These are phyloP conservation scores for Daubentonia madagascariensis DNA, from an alignment of 2,113 vertebrate genomes.

Conservation along the genomic window DNA sequence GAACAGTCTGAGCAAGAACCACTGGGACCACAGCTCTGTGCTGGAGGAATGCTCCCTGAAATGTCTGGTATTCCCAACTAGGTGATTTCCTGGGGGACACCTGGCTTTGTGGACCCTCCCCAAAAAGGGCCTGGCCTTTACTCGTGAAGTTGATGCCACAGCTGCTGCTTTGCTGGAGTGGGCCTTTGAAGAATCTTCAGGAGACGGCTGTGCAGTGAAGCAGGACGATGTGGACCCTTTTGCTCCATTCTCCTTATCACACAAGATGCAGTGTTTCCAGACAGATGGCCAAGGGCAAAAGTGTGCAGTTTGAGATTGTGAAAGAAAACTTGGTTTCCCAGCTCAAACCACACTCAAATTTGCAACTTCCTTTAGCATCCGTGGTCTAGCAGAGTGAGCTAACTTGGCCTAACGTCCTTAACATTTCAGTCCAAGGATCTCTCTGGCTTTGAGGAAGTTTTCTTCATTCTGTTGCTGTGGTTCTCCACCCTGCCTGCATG, in stretches of 20 bases:
- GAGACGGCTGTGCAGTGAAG: background rate
- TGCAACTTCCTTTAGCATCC: background rate
- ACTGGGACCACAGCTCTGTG: background rate
- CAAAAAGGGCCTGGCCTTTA: background rate
- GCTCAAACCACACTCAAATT: background rate
- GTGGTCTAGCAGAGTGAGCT: background rate
- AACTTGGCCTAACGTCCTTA: accelerated
- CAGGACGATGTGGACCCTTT: background rate
- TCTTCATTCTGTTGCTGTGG: background rate
- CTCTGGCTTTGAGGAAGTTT: background rate
- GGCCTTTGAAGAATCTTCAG: background rate
- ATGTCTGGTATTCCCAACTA: background rate
- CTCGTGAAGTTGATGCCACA: accelerated
- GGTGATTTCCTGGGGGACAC: background rate
- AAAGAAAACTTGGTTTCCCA: background rate
- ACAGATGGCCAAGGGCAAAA: background rate
- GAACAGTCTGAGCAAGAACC: background rate
- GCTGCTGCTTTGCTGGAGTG: background rate
- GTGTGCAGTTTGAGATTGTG: background rate
- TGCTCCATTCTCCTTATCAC: background rate
- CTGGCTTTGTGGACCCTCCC: background rate
- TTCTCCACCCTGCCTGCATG: background rate
- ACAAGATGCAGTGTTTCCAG: background rate
- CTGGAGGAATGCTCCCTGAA: background rate
- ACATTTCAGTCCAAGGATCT: background rate